Conservation (phyloP, 2,113 vertebrate genomes). For the Labeo rohita region DNA sequence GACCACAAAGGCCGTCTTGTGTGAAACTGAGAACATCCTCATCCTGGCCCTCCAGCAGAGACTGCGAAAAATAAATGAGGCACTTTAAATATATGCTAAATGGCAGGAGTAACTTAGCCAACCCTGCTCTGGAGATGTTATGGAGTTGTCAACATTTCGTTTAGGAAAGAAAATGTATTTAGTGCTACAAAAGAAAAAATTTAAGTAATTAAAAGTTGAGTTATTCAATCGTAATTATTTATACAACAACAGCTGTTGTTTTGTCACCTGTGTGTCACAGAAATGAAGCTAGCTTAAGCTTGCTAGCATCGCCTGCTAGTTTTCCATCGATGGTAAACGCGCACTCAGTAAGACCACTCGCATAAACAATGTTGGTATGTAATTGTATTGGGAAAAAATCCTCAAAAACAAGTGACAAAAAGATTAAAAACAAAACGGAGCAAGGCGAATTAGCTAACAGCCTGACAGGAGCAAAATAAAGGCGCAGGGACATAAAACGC, state of each 20-base stretch:
- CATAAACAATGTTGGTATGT: neutral
- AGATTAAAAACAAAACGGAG: neutral
- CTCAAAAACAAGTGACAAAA: neutral
- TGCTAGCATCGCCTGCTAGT: slow-evolving; percentile 25
- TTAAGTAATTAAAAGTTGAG: neutral
- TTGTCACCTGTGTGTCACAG: neutral
- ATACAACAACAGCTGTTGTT: neutral
- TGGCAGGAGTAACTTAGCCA: neutral
- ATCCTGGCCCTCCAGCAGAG: slow-evolving; percentile 69
- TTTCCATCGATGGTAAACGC: neutral
- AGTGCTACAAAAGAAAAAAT: neutral
- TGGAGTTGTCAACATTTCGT: neutral
- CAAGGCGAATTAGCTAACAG: neutral
- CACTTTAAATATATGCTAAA: neutral
- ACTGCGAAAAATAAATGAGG: neutral
- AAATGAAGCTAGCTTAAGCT: slow-evolving; percentile 32
- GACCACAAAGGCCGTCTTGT: slow-evolving; percentile 98
- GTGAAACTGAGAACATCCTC: slow-evolving; percentile 94
- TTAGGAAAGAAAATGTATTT: neutral
- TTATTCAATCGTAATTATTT: neutral
- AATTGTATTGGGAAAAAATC: neutral
- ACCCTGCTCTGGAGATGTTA: neutral
- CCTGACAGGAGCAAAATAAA: neutral
- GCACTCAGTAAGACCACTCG: neutral
- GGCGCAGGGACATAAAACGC: slow-evolving; percentile 21